Evolutionary conservation across 2,888 invertebrate genomes (phyloP), one percentile per base, ranked within the genome.

Genomic region (Rutpela maculata): DNA sequence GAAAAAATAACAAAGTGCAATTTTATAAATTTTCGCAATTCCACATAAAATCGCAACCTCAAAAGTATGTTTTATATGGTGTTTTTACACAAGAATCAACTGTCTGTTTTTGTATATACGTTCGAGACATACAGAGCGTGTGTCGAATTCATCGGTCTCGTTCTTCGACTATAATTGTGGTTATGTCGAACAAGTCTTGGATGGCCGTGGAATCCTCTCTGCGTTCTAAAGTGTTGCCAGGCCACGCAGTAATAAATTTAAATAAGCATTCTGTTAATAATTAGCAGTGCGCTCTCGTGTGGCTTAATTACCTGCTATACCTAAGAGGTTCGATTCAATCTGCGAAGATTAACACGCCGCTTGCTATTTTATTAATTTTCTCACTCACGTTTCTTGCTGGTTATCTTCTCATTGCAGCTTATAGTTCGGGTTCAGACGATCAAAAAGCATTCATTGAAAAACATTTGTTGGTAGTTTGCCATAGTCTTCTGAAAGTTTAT

Each of bases 241-340:
- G 78, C 70, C 59, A 26, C 26, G 67, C 56, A 15, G 77, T 78
- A 78, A 78, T 78, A 78, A 78, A 78, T 78, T 78, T 78, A 78
- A 78, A 78, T 78, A 67, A 78, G 71, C 63, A 62, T 78, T 75
- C 78, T 75, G 75, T 75, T 78, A 78, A 78, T 78, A 78, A 78
- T 78, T 78, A 75, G 75, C 75, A 38, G 57, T 35, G 71, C 71
- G 75, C 68, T 67, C 67, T 67, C 74, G 66, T 68, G 74, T 68
- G 50, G 26, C 74, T 74, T 74, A 74, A 74, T 74, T 74, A 74
- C 66, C 74, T 56, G 50, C 67, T 70, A 66, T 38, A 57, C 57
- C 68, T 66, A 74, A 66, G 66, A 66, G 74, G 67, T 60, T 74
- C 74, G 74, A 68, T 74, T 74, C 74, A 67, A 74, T 74, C 74